Evolutionary conservation across 1,140 invertebrate genomes (phyloP), one percentile per base, ranked within the genome.

Genomic region (Agraylea sexmaculata): DNA sequence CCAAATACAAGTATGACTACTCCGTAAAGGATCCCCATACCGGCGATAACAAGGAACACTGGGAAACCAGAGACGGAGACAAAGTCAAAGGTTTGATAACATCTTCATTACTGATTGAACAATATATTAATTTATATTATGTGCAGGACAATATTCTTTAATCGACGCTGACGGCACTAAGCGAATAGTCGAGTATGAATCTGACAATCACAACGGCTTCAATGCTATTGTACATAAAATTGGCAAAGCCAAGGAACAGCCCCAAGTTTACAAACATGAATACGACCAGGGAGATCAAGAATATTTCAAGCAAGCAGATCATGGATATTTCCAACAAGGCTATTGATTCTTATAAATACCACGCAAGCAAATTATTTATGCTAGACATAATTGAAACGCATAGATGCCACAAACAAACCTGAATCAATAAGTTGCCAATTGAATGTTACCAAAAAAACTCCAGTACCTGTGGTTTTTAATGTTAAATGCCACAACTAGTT

Each of bases 171-270:
- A 76, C 50, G 73, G 74, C 8, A 73, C 71, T 7, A 68, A 69
- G 45, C 60, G 73, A 20, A 64, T 70, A 12, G 73, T 74, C 2
- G 63, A 70, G 51, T 76, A 76, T 56, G 67, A 70, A 43, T 69
- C 73, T 0, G 73, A 75, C 50, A 66, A 71, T 43, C 69, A 71
- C 36, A 69, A 69, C 52, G 73, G 73, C 1, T 75, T 75, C 57
- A 73, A 73, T 51, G 72, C 71, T 0, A 62, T 73, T 15, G 71
- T 74, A 2, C 66, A 71, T 54, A 69, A 63, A 46, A 67, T 70
- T 31, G 70, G 70, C 6, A 58, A 41, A 7, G 43, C 47, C 30
- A 49, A 49, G 36, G 31, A 43, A 16, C 34, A 42, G 21, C 38
- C 38, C 12, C 21, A 18, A 5, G 4, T 23, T 3, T 42, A 48